These are phyloP conservation scores for Masticophis lateralis DNA, from an alignment of 2,797 vertebrate genomes.

Conservation along the genomic window DNA sequence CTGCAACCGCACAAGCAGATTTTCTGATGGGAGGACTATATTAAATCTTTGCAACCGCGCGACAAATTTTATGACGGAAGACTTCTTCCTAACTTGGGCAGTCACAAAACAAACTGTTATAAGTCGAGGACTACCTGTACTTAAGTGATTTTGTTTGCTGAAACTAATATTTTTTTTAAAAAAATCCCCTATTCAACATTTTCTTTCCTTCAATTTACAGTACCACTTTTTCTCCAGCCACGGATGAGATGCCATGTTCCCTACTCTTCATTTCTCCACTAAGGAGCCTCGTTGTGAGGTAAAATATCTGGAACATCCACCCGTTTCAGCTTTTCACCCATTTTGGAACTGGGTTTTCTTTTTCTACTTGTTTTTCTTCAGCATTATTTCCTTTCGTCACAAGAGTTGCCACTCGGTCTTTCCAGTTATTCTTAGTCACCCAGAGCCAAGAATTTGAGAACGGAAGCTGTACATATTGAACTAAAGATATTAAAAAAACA, in stretches of 20 bases:
- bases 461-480: neutral
- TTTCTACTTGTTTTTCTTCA: neutral
- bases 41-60: neutral
- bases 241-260: neutral
- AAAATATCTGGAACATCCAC: neutral
- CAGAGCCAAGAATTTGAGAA: neutral
- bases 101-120: neutral
- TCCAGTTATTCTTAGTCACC: too few species aligned
- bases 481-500: neutral
- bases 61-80: neutral
- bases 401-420: too few species aligned
- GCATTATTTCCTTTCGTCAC: too few species aligned
- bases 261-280: neutral
- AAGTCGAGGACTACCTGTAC: too few species aligned
- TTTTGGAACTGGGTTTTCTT: neutral
- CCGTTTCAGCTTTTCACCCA: neutral
- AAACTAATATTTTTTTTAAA: neutral
- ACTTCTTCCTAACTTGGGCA: neutral
- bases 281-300: neutral
- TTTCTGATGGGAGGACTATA: neutral
- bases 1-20: neutral
- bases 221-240: neutral
- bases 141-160: too few species aligned
- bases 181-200: neutral
- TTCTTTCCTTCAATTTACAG: neutral